Percentiles rank a stretch among this genome's conserved stretches.
phyloP scores from a whole-genome alignment of 2,888 invertebrate genomes.

The Panzeria rudis region DNA sequence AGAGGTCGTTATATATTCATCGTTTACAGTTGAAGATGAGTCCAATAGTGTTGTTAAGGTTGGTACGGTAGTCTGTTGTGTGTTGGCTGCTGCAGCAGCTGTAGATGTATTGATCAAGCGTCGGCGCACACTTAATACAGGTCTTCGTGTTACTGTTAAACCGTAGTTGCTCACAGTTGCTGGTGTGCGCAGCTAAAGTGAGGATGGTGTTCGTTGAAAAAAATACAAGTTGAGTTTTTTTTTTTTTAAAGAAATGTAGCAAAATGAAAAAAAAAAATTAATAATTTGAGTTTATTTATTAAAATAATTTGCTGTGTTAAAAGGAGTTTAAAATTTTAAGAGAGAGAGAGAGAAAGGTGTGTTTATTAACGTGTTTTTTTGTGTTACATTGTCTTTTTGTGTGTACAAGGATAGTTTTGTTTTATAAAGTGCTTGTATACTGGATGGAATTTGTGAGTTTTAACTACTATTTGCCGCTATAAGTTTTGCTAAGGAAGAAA shows the following conservation, averaged over 20 bases:
- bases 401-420: slow-evolving; percentile 38
- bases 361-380: slow-evolving; percentile 27
- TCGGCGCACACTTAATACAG: slow-evolving; percentile 81
- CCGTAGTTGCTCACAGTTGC: slow-evolving; percentile 71
- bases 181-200: slow-evolving; percentile 74
- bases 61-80: slow-evolving; percentile 81
- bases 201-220: slow-evolving; percentile 58
- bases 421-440: slow-evolving; percentile 3
- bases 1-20: slow-evolving; percentile 76
- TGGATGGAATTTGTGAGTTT: neutral
- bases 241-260: slow-evolving; percentile 13
- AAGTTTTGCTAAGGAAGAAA: slow-evolving; percentile 9
- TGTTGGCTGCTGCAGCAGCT: slow-evolving; percentile 63
- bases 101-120: slow-evolving; percentile 78
- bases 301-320: neutral
- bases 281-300: neutral
- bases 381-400: neutral
- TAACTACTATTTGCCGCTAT: slow-evolving; percentile 45
- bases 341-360: neutral
- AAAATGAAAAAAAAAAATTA: slow-evolving; percentile 25
- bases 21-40: slow-evolving; percentile 56
- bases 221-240: slow-evolving; percentile 22
- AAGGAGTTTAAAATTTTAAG: neutral
- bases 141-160: slow-evolving; percentile 78
- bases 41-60: slow-evolving; percentile 38